Percentiles rank a stretch among this genome's conserved stretches.
Evolutionary conservation across 2,113 vertebrate species (phyloP).

Genomic region (Xerus inauris): DNA sequence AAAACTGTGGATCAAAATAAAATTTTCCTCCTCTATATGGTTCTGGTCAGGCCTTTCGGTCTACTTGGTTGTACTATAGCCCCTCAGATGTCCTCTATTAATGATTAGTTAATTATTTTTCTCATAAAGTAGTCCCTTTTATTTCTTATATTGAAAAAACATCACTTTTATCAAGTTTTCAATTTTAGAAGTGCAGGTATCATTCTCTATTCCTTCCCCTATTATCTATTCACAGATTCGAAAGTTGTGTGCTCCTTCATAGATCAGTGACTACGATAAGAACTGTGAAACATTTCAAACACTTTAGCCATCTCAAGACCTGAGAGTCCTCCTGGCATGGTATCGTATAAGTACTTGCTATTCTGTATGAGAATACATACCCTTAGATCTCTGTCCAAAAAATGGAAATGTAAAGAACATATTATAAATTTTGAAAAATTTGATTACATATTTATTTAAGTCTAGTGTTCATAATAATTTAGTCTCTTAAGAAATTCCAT

Average conservation of each 20-base stretch:
- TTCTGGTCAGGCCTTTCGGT: too few species aligned
- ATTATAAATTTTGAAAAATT: background rate
- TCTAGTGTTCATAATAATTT: background rate
- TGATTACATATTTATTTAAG: background rate
- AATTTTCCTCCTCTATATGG: too few species aligned
- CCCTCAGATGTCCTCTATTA: background rate
- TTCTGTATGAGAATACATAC: background rate
- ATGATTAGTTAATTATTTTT: background rate
- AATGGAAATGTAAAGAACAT: background rate
- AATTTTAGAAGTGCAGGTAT: background rate
- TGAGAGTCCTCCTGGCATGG: background rate
- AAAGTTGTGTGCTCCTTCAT: background rate
- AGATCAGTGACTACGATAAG: background rate
- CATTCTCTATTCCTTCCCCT: background rate
- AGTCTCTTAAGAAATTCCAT: background rate
- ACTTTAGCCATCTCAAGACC: background rate
- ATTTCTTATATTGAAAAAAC: background rate
- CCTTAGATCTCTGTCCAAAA: background rate
- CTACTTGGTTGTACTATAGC: background rate
- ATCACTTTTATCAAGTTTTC: background rate
- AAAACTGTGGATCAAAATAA: too few species aligned
- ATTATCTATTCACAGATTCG: background rate
- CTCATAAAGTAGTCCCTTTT: background rate
- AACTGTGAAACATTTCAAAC: background rate
- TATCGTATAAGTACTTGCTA: background rate